Evolutionary conservation across 2,797 vertebrate species (phyloP).

Genomic region (Micrastur ruficollis): DNA sequence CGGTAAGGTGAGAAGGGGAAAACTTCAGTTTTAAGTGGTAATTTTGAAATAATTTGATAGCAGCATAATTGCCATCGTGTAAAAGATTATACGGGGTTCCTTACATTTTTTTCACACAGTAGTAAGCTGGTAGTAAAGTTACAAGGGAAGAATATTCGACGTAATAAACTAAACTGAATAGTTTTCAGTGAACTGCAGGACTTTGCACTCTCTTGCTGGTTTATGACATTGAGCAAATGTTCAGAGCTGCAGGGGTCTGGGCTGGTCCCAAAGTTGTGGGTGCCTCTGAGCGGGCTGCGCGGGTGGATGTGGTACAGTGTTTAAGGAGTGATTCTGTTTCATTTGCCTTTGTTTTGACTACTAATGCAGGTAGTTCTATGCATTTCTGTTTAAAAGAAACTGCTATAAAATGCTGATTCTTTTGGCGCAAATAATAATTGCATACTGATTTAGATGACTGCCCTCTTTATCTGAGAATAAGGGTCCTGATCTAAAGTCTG

Average conservation of each 20-base stretch:
- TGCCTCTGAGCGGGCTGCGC: accelerated
- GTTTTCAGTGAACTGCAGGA: background rate
- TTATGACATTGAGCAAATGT: background rate
- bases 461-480: background rate
- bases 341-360: background rate
- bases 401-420: background rate
- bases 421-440: background rate
- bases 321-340: background rate
- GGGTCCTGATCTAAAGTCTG: background rate
- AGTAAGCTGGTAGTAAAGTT: slow-evolving; percentile 31
- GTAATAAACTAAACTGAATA: slow-evolving; percentile 10
- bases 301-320: accelerated
- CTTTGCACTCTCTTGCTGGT: background rate
- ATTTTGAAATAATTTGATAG: slow-evolving; percentile 59
- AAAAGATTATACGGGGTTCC: slow-evolving; percentile 17
- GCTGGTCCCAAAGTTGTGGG: background rate
- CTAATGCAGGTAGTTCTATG: background rate
- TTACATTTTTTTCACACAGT: slow-evolving; percentile 20
- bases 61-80: background rate
- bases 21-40: background rate
- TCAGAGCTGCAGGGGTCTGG: background rate
- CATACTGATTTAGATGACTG: background rate
- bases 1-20: background rate
- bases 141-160: slow-evolving; percentile 18
- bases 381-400: background rate